Base-by-base conservation (phyloP, 2,888 invertebrate genomes). In the Saturnia japonica region DNA sequence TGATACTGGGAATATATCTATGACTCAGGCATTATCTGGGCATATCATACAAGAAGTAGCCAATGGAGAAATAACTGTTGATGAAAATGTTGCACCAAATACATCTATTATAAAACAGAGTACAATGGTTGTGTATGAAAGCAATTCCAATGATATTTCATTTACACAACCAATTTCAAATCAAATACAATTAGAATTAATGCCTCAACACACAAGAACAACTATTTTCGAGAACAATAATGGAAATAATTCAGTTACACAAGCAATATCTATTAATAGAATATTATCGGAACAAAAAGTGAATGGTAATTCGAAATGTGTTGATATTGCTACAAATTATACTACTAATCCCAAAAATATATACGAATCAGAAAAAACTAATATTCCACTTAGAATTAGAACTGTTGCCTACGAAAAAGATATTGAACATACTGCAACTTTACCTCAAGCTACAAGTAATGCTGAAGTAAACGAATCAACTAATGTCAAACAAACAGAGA, bases 381-480 rank as follows among this genome's bases (percentile, higher is more conserved):
- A 40, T 14, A 62, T 34, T 28, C 4, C 47, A 28, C 60, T 72
- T 42, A 75, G 74, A 73, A 72, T 72, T 43, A 78, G 69, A 69
- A 78, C 79, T 2, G 69, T 78, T n/a, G 69, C 75, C 7, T 78
- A 74, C 70, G 78, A 79, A 40, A 74, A 76, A 57, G 78, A 81
- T 16, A 68, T 73, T 28, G 79, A 78, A 0, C 74, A 85, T 67
- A 75, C 85, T n/a, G 85, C 84, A 12, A 64, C 34, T 11, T 72
- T 85, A 19, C 83, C 85, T 1, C 78, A 85, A 76, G 79, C 77
- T 4, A 40, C 16, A 40, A 64, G 8, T 19, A 64, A 34, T 40
- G 12, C 25, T 57, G 47, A 66, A 40, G 51, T 14, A 8, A 54
- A 66, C 25, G 64, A 51, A 40, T 45, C 51, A 40, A 40, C 19